Base-by-base conservation (phyloP, 2,113 vertebrate genomes). In the Eulemur macaco region DNA sequence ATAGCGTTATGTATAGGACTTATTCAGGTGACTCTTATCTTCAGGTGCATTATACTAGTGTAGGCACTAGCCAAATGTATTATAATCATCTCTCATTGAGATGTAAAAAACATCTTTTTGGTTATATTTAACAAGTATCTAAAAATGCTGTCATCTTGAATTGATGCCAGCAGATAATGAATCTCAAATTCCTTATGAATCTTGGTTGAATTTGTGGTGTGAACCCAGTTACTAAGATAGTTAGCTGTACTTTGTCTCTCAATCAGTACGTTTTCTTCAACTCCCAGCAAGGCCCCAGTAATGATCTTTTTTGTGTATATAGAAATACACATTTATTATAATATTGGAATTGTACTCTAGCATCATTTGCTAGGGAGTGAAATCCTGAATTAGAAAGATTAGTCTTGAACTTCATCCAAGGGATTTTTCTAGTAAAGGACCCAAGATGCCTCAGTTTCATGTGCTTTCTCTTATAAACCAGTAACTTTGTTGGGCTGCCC, bases 181-280 rank as follows among this genome's bases (percentile, higher is more conserved):
- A 50, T 84, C 88, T 60, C 76, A 68, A n/a, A 60, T 86, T 78
- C 76, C n/a, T 50, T 80, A 8, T 4, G 34, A 76, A 37, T 73
- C 80, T 88, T 78, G 76, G 39, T 73, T 89, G 64, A 63, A 50
- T 93, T 73, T 94, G 63, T 64, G 64, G 9, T 56, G 23, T n/a
- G 68, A 96, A 87, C 39, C n/a, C 73, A 66, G 47, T 90, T 71
- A 76, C 80, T 60, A 76, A 89, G 83, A 88, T 34, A 60, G 94
- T 47, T 91, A 82, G 73, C 68, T 96, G 82, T 74, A 20, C 92
- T 95, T 95, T 89, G 50, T 63, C 27, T 80, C 47, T 90, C 73
- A 78, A n/a, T 86, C 74, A 74, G 68, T 64, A 60, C 27, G n/a
- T 89, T 91, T 80, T 71, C 64, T 78, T 93, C 45, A 69, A 3